These are phyloP conservation scores for Malurus melanocephalus DNA, from an alignment of 2,113 vertebrate genomes.

Conservation along the genomic window DNA sequence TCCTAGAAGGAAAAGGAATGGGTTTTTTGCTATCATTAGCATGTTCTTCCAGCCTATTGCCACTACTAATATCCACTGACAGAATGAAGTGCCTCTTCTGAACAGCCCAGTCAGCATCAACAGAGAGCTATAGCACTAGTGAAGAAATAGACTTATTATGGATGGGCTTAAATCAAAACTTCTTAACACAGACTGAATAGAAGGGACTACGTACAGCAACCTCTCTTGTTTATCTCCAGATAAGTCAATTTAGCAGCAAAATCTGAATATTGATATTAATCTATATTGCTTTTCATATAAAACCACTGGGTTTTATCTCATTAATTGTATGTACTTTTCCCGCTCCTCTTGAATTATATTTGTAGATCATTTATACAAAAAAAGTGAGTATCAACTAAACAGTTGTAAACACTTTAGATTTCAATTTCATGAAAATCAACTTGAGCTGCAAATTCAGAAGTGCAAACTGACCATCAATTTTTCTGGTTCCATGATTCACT, in stretches of 20 bases:
- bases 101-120: background rate
- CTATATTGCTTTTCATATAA: background rate
- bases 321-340: background rate
- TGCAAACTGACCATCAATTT: background rate
- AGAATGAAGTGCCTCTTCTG: background rate
- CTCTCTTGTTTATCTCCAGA: background rate
- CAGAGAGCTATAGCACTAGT: background rate
- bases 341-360: background rate
- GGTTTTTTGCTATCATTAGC: background rate
- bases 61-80: background rate
- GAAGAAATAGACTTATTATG: background rate
- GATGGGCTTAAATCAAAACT: background rate
- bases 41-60: background rate
- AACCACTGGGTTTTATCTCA: background rate
- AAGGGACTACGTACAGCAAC: background rate
- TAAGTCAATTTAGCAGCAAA: background rate
- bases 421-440: background rate
- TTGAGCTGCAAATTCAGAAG: background rate
- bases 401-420: background rate
- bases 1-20: background rate
- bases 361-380: background rate
- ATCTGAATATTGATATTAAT: background rate
- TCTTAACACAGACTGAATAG: background rate
- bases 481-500: background rate
- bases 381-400: background rate